Evolutionary conservation across 2,113 vertebrate genomes (phyloP), one percentile per base, ranked within the genome.

Genomic region (Callorhinus ursinus): DNA sequence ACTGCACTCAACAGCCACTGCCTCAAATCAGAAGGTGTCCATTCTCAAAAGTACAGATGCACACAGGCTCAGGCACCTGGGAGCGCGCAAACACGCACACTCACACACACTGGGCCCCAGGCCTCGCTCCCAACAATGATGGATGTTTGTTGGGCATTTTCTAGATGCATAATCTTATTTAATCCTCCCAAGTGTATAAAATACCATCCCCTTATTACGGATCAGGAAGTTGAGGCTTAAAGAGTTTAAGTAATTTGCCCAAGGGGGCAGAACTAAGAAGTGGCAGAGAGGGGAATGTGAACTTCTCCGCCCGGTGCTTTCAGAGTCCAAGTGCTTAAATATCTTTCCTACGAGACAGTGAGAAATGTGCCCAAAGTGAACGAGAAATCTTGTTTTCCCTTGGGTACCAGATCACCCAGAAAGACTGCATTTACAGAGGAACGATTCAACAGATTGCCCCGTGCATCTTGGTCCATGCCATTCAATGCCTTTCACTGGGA

Each of bases 21-120:
- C 11, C 4, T 42, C 31, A 5, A 5, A 7, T 9, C n/a, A 3
- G 26, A 26, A 15, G 13, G 79, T 8, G 18, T 36, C 55, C 16
- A 19, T 12, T 33, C 51, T 76, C 10, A 9, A 1, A 42, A 10
- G 55, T 3, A n/a, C 24, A 46, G 28, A 51, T 8, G 36, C n/a
- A 72, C 16, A 18, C 24, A 7, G 39, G 28, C 57, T 7, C 12
- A n/a, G 0, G 9, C 31, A 33, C 1, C 0, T 2, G 4, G 12
- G 49, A 3, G 7, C 8, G 9, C 3, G 55, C 55, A 57, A 7
- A 21, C 15, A 2, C 42, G 21, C 19, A 18, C 51, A 33, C 51
- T 49, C 49, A 31, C 21, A 31, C 22, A 24, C 8, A 39, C 33
- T 3, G 24, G 19, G 42, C 28, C 13, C 16, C 1, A 1, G 53